A percentile compares a stretch with the other conserved stretches of the same genome.
phyloP scores from a whole-genome alignment of 1,140 invertebrate species.

The Onthophagus taurus region DNA sequence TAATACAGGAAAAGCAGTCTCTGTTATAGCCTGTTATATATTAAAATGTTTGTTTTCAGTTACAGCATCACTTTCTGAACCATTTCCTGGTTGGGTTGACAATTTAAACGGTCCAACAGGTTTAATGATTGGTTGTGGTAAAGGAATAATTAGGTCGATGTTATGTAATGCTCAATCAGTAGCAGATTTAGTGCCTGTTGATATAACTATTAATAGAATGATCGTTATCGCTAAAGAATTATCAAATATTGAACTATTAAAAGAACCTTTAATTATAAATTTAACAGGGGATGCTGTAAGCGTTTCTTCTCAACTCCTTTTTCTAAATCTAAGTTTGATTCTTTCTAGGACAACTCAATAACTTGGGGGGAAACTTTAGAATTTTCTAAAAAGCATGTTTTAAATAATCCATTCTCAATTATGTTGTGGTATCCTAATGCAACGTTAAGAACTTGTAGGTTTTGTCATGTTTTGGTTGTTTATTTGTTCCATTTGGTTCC shows the following conservation, averaged over 20 bases:
- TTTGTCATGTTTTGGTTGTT: slow-evolving; percentile 55
- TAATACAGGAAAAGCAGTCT: neutral
- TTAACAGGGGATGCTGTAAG: slow-evolving; percentile 15
- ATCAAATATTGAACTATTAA: slow-evolving; percentile 35
- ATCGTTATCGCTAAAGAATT: slow-evolving; percentile 64
- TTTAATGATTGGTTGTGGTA: slow-evolving; percentile 64
- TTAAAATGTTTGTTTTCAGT: slow-evolving; percentile 40
- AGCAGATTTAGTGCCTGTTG: slow-evolving; percentile 72
- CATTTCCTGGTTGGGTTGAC: slow-evolving; percentile 82
- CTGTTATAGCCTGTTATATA: too few relatives aligned
- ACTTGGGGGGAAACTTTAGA: slow-evolving; percentile 72
- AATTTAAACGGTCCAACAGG: slow-evolving; percentile 90
- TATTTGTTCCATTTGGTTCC: slow-evolving; percentile 72
- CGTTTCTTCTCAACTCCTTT: neutral
- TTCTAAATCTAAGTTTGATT: neutral
- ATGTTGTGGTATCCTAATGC: slow-evolving; percentile 75
- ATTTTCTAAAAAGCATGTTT: slow-evolving; percentile 49
- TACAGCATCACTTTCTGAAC: slow-evolving; percentile 57
- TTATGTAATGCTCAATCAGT: slow-evolving; percentile 46
- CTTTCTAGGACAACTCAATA: slow-evolving; percentile 44
- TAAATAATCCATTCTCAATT: slow-evolving; percentile 53
- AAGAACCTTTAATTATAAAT: slow-evolving; percentile 17
- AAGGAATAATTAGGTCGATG: slow-evolving; percentile 70
- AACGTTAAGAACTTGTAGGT: slow-evolving; percentile 56
- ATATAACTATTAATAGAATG: slow-evolving; percentile 68